Evolutionary conservation across 2,888 invertebrate species (phyloP), one percentile per base, ranked within the genome.

Genomic region (Drosophila acutilabella): DNA sequence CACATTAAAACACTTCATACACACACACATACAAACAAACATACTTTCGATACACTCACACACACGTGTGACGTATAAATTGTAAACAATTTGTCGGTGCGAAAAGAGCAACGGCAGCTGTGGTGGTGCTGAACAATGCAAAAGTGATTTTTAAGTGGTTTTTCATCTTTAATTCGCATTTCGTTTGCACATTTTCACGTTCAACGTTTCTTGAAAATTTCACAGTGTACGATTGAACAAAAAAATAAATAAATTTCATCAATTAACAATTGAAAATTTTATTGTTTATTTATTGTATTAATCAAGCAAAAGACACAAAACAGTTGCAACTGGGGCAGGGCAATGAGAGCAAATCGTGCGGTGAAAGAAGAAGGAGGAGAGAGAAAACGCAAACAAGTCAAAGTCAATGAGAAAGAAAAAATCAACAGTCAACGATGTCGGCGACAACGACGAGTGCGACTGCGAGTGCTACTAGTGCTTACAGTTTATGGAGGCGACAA

Each of bases 11-110:
- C 36, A 26, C n/a, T 33, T 23, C 41, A 42, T 2, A 48, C 23
- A 40, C 13, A 45, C 18, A 30, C 20, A 36, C 10, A 54, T 7
- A 42, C 13, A 57, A 4, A 40, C 36, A 42, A 4, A 42, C 13
- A 41, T 33, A 57, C 8, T 41, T 41, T 41, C 40, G 40, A 48
- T 11, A 44, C 47, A 51, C 13, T 42, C 10, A 48, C 13, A 36
- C 36, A 3, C 26, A 10, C 33, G 40, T 30, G 30, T 62, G 57
- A 60, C 64, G 62, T 59, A 57, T 44, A 47, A 62, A 58, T 69
- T 76, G 74, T 79, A 87, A 88, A 88, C 84, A 88, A 82, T 80
- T 82, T 78, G 65, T 69, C 26, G 65, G 86, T 85, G 83, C 65
- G 80, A 84, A 85, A 67, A 80, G 86, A 84, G 80, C 74, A 71